phyloP scores from a whole-genome alignment of 2,797 vertebrate genomes.

The Tamandua tetradactyla region DNA sequence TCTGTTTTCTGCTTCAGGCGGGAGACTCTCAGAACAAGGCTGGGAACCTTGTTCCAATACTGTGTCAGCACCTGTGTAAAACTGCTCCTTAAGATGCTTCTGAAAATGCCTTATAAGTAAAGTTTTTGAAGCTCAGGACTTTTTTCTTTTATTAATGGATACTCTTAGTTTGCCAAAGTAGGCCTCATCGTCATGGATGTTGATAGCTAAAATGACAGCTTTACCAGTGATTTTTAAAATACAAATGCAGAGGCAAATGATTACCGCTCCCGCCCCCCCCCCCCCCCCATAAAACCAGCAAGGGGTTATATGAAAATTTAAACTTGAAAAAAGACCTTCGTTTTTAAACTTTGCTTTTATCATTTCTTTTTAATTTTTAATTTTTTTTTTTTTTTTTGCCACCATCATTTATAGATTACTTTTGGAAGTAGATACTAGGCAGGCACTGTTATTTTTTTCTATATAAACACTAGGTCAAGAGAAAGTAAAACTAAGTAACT shows the following conservation, averaged over 20 bases:
- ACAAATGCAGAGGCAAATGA: not conserved
- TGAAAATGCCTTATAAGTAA: not conserved
- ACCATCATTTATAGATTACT: not conserved
- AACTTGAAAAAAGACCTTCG: not conserved
- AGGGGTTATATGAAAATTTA: not conserved
- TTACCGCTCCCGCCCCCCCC: not conserved
- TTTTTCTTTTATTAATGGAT: not conserved
- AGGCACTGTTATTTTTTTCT: not conserved
- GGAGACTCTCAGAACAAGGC: not conserved
- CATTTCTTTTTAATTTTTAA: not conserved
- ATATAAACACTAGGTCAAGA: not conserved
- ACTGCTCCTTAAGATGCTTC: not conserved
- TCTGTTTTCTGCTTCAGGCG: not conserved
- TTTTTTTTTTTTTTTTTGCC: not conserved
- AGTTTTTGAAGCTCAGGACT: not conserved
- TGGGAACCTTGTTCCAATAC: not conserved
- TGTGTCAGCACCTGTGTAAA: not conserved
- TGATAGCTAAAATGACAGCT: not conserved
- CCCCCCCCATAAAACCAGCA: not conserved
- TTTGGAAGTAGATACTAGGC: not conserved
- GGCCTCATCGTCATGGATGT: not conserved
- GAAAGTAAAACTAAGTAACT: not conserved
- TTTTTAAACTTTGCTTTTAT: not conserved
- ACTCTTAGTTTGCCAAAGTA: not conserved
- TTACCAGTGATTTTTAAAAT: not conserved